These are phyloP conservation scores for Eupithecia pulchellata DNA, from an alignment of 2,888 invertebrate species.

Conservation along the genomic window DNA sequence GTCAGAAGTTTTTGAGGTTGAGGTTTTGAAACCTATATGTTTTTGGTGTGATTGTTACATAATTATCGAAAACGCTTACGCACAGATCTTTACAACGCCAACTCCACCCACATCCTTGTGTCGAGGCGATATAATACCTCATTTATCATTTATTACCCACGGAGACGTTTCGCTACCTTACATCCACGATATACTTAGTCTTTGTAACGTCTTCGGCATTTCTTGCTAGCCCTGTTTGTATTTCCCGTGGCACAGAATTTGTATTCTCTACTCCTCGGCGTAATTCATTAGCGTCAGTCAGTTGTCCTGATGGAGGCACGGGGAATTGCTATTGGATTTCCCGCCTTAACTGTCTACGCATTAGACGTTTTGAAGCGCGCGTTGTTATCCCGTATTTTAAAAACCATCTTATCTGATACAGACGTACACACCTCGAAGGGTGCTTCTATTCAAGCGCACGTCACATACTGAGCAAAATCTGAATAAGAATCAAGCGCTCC, in stretches of 20 bases:
- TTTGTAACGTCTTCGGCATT: neutral
- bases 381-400: neutral
- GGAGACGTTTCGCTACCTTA: neutral
- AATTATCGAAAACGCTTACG: neutral
- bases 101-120: neutral
- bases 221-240: conserved; percentile 6
- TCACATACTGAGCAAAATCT: no score
- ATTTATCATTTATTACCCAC: neutral
- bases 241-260: conserved; percentile 38
- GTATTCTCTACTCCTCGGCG: conserved; percentile 39
- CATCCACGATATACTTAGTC: neutral
- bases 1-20: no score
- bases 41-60: neutral
- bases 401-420: neutral
- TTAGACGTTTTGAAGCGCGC: neutral
- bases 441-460: no score
- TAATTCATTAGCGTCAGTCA: conserved; percentile 49
- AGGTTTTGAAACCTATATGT: no score
- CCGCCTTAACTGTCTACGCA: neutral
- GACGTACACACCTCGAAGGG: neutral
- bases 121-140: neutral
- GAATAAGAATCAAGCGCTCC: no score
- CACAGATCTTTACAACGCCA: neutral
- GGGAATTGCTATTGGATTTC: conserved; percentile 16
- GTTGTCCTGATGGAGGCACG: conserved; percentile 25